Percentiles rank a stretch among this genome's conserved stretches.
phyloP scores from a whole-genome alignment of 1,140 invertebrate genomes.

The Matsumurasca onukii region DNA sequence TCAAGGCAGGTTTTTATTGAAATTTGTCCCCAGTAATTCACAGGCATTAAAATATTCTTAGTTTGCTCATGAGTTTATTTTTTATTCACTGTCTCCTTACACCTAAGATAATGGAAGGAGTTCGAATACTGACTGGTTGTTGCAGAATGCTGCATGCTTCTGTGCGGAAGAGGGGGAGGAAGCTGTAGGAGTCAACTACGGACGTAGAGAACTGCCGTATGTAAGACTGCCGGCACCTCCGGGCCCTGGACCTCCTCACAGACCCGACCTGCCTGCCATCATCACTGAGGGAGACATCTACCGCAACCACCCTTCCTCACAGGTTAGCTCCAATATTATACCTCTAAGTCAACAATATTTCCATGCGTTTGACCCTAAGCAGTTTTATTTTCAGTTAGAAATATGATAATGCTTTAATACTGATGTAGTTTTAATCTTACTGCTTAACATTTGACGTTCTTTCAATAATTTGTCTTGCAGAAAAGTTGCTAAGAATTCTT shows the following conservation, averaged over 20 bases:
- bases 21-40: too few relatives aligned
- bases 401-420: not conserved
- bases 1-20: too few relatives aligned
- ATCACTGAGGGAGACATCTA: slow-evolving; percentile 62
- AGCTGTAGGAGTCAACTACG: slow-evolving; percentile 42
- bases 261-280: slow-evolving; percentile 54
- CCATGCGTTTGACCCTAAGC: too few relatives aligned
- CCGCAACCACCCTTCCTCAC: slow-evolving; percentile 39
- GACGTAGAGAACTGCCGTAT: slow-evolving; percentile 29
- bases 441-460: too few relatives aligned
- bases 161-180: slow-evolving; percentile 50
- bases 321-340: not conserved
- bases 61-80: too few relatives aligned
- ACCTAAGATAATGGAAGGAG: too few relatives aligned
- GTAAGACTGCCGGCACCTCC: slow-evolving; percentile 1
- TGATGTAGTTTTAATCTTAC: not conserved
- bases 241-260: slow-evolving; percentile 36
- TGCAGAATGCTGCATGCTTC: slow-evolving; percentile 54
- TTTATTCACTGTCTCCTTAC: too few relatives aligned
- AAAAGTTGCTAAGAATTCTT: too few relatives aligned
- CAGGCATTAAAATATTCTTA: too few relatives aligned
- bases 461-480: too few relatives aligned
- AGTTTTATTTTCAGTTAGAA: too few relatives aligned
- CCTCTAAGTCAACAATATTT: too few relatives aligned
- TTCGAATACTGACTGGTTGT: slow-evolving; percentile 34